phyloP scores from a whole-genome alignment of 2,888 invertebrate genomes.

The Vesta saturnalis region DNA sequence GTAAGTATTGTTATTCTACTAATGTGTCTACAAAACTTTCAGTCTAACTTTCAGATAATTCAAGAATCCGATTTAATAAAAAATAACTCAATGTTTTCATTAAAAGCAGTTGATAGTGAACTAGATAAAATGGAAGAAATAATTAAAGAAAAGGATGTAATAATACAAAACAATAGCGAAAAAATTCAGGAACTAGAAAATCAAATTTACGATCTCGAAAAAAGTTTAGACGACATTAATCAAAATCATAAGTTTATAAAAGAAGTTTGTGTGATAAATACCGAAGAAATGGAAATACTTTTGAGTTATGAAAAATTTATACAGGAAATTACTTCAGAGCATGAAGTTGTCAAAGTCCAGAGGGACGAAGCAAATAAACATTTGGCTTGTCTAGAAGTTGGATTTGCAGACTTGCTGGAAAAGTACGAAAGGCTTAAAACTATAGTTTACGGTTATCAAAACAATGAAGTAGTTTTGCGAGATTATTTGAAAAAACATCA shows the following conservation, averaged over 20 bases:
- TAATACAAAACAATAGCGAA: conserved; percentile 44
- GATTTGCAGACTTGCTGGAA: conserved; percentile 53
- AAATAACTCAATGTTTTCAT: conserved; percentile 27
- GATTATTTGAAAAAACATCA: conserved; percentile 50
- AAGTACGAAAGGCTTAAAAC: conserved; percentile 55
- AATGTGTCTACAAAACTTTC: not conserved
- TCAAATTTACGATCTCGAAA: conserved; percentile 20
- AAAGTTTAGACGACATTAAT: no score
- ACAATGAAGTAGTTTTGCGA: conserved; percentile 52
- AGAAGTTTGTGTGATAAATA: conserved; percentile 23
- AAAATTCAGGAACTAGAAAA: conserved; percentile 39
- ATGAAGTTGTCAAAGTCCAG: conserved; percentile 47
- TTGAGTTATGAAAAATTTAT: conserved; percentile 53
- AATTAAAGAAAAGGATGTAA: conserved; percentile 47
- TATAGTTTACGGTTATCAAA: conserved; percentile 51
- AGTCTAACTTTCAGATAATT: conserved; percentile 22
- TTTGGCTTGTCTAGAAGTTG: conserved; percentile 52
- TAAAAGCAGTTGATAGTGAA: conserved; percentile 42
- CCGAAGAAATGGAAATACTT: conserved; percentile 42
- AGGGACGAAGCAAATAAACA: conserved; percentile 48
- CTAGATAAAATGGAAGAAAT: conserved; percentile 47
- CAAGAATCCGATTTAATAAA: conserved; percentile 30
- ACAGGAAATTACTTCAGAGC: conserved; percentile 50
- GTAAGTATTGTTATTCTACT: conserved; percentile 21
- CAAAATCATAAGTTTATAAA: conserved; percentile 28